Conservation (phyloP, 2,888 invertebrate species). For the Lasioglossum marginatum region DNA sequence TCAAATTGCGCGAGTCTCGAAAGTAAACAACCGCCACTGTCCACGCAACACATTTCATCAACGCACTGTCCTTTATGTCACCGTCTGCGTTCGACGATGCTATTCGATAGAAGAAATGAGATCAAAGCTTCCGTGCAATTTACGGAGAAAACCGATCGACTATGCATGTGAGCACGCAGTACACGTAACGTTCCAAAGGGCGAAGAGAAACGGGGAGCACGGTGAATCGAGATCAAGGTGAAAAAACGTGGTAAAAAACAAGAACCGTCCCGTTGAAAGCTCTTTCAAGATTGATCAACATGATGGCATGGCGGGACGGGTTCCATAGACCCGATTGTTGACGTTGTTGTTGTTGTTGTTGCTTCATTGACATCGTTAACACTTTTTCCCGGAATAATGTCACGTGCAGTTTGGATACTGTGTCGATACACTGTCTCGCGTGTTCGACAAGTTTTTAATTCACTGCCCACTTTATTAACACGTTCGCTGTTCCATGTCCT, state of each 20-base stretch:
- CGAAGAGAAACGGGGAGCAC: neutral
- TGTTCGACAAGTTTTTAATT: neutral
- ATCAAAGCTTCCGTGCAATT: constrained; percentile 44
- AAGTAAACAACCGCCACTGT: constrained; percentile 3
- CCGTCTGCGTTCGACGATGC: constrained; percentile 35
- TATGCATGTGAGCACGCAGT: constrained; percentile 7
- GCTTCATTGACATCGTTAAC: constrained; percentile 12
- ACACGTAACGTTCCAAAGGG: constrained; percentile 15
- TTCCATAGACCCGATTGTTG: constrained; percentile 20
- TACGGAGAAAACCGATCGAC: constrained; percentile 23
- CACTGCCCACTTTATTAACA: neutral
- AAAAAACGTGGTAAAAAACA: too few relatives aligned
- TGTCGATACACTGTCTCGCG: neutral
- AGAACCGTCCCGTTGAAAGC: constrained; percentile 54
- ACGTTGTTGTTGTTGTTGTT: constrained; percentile 8
- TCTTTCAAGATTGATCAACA: constrained; percentile 60
- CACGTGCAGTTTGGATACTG: neutral
- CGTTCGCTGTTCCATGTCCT: neutral
- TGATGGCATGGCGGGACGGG: constrained; percentile 24
- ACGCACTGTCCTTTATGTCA: constrained; percentile 20
- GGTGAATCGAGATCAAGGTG: constrained; percentile 21
- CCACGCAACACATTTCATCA: constrained; percentile 34
- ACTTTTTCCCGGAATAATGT: constrained; percentile 2
- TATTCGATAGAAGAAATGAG: constrained; percentile 22
- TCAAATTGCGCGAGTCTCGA: constrained; percentile 13